Conservation (phyloP, 2,113 vertebrate genomes). For the Alaudala cheleensis region DNA sequence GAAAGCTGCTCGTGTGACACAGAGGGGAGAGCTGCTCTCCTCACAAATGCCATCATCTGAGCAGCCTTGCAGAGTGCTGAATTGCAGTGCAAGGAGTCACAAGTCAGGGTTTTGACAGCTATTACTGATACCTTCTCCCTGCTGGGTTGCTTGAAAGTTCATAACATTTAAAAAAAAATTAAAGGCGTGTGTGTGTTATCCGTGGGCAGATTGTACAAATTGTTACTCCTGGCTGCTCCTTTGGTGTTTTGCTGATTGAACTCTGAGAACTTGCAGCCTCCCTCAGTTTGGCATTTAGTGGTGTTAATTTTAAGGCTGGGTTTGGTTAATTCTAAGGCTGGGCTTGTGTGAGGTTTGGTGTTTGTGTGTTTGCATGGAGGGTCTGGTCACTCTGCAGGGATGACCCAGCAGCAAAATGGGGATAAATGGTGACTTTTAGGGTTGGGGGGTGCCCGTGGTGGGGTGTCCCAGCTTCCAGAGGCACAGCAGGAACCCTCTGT, state of each 20-base stretch:
- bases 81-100: not conserved
- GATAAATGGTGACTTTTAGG: not conserved
- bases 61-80: not conserved
- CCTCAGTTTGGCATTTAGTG: not conserved
- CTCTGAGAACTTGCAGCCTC: not conserved
- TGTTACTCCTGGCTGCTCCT: not conserved
- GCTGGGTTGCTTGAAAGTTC: conserved; percentile 8
- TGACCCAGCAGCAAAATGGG: not conserved
- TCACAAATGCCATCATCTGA: not conserved
- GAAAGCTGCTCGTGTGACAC: not conserved
- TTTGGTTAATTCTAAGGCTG: not conserved
- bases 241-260: not conserved
- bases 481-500: not conserved
- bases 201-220: not conserved
- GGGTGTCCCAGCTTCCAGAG: not conserved
- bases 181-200: not conserved
- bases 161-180: not conserved
- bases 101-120: not conserved
- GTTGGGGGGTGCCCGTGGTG: not conserved
- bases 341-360: not conserved
- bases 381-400: not conserved
- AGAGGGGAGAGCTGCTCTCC: not conserved
- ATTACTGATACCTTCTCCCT: not conserved
- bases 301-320: not conserved
- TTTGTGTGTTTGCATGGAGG: rapidly evolving